Conservation (phyloP, 2,113 vertebrate genomes). For the Toxotes jaculatrix region DNA sequence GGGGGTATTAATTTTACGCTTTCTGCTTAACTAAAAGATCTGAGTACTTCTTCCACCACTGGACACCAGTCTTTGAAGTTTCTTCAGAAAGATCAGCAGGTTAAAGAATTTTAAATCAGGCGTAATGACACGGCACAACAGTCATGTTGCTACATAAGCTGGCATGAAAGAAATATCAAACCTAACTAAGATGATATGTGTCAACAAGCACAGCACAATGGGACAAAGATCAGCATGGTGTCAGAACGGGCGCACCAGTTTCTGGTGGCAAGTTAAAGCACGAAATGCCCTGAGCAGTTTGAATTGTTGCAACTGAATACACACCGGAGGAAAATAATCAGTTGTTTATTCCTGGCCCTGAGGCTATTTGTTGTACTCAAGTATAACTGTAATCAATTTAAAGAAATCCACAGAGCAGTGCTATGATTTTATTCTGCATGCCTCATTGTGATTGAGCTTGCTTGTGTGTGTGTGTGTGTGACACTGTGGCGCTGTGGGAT, state of each 20-base stretch:
- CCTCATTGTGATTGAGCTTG: conserved; percentile 5
- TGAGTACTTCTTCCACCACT: neutral
- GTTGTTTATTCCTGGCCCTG: conserved; percentile 18
- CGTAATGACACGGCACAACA: neutral
- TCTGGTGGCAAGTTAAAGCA: conserved; percentile 4
- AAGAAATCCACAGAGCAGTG: conserved; percentile 23
- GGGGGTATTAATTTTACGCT: neutral
- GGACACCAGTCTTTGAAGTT: neutral
- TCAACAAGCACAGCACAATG: neutral
- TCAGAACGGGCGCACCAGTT: neutral
- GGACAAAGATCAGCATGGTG: neutral
- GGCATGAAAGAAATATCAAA: neutral
- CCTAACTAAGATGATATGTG: neutral
- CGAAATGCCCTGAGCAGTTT: conserved; percentile 10
- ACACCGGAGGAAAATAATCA: conserved; percentile 28
- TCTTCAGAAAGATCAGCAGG: neutral
- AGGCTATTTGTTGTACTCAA: conserved; percentile 29
- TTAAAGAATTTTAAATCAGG: neutral
- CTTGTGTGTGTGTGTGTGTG: conserved; percentile 22
- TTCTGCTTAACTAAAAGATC: neutral
- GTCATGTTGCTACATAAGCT: neutral
- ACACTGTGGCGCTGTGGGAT: conserved; percentile 31
- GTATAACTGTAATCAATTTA: conserved; percentile 39
- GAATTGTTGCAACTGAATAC: conserved; percentile 7
- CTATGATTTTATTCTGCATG: conserved; percentile 41